Percentiles rank a stretch among this genome's conserved stretches.
Evolutionary conservation across 2,113 vertebrate species (phyloP).

Genomic region (Cyanistes caeruleus): DNA sequence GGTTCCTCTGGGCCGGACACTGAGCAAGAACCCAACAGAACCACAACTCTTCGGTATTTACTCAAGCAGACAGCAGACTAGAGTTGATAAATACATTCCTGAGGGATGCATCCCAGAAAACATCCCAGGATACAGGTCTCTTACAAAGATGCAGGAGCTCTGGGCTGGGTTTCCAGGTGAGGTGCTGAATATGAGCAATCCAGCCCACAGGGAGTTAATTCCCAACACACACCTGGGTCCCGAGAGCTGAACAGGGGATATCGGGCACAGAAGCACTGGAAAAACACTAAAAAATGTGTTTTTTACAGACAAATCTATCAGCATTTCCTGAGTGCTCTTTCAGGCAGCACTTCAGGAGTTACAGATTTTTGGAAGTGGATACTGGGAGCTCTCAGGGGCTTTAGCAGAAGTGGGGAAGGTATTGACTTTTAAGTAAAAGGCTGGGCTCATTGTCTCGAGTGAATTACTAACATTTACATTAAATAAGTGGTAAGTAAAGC

Average conservation of each 20-base stretch:
- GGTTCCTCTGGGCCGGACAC: not conserved
- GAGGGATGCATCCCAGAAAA: not conserved
- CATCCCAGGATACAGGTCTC: not conserved
- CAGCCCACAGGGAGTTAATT: not conserved
- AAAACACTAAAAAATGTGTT: not conserved
- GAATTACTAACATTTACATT: conserved; percentile 50
- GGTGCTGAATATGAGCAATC: not conserved
- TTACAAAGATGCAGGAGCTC: not conserved
- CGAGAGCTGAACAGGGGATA: not conserved
- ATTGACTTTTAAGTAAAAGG: not conserved
- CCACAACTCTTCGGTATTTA: not conserved
- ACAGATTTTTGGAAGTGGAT: not conserved
- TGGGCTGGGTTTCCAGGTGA: not conserved
- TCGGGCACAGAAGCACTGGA: not conserved
- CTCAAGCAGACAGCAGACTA: not conserved
- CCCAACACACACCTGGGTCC: not conserved
- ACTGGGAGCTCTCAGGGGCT: not conserved
- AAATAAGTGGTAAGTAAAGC: conserved; percentile 25
- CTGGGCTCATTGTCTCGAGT: not conserved
- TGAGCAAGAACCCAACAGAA: not conserved
- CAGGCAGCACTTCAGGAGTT: not conserved
- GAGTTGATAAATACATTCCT: not conserved
- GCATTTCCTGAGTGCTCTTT: not conserved
- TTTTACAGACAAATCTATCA: not conserved
- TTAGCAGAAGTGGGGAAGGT: not conserved